Base-by-base conservation (phyloP, 1,140 invertebrate genomes). In the Drosophila persimilis region DNA sequence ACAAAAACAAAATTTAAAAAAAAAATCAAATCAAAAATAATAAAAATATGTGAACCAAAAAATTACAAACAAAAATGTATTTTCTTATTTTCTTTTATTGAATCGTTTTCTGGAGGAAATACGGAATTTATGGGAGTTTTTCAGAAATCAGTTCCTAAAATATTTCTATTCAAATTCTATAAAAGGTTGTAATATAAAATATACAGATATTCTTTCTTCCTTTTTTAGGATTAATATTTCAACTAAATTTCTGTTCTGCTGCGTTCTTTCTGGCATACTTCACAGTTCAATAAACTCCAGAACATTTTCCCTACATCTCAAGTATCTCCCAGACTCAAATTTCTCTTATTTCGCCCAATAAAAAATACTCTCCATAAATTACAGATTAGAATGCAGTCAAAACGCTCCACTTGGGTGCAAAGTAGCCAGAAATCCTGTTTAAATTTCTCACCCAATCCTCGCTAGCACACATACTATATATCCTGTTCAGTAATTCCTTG, bases 11-110 rank as follows among this genome's bases (percentile, higher is more conserved):
- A 66, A 35, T 48, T 46, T 54, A 73, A 52, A 64, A 29, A 24
- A 70, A 52, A 73, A 76, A 70, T 46, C 50, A 31, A 84, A 80
- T 77, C 65, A 69, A 69, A 77, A 89, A 80, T 65, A 74, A 45
- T 75, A 75, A 88, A 77, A 88, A 75, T 69, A 76, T 88, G 77
- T 85, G 83, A 88, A 86, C 43, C 72, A 86, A 86, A 80, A 51
- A 13, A 11, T 5, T 9, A 20, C 11, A 13, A 13, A 13, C 3
- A 9, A 6, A 8, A 26, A 5, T 22, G 44, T 47, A 31, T 67
- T 48, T 8, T 17, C 11, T 2, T 7, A 17, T 13, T 44, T 15
- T n/a, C 2, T 46, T 13, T 7, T n/a, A n/a, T 20, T 20, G 2
- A 20, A 17, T 17, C 1, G 17, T 17, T 17, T 17, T 17, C 17